A percentile compares a stretch with the other conserved stretches of the same genome.
These are phyloP conservation scores for Microplitis demolitor DNA, from an alignment of 1,140 invertebrate genomes.

Conservation along the genomic window DNA sequence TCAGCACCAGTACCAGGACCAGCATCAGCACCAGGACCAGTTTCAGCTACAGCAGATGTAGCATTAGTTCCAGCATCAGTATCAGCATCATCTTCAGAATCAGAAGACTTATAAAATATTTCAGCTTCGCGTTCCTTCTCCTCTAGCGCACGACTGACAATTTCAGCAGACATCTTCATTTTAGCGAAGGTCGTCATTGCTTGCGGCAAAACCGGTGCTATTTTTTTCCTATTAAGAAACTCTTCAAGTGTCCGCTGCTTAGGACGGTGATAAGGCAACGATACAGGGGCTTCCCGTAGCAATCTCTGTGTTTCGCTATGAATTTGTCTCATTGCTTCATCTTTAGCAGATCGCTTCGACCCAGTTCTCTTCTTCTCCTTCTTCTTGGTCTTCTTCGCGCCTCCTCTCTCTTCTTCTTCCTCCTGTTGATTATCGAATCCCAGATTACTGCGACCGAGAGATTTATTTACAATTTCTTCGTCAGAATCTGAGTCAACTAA, in stretches of 20 bases:
- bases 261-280: conserved; percentile 79
- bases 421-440: background rate
- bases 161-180: conserved; percentile 51
- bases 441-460: too few relatives aligned
- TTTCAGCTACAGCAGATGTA: too few relatives aligned
- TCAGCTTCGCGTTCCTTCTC: conserved; percentile 57
- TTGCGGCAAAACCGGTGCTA: conserved; percentile 37
- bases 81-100: conserved; percentile 49
- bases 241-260: conserved; percentile 74
- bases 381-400: background rate
- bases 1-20: background rate
- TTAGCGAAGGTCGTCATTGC: conserved; percentile 48
- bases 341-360: conserved; percentile 46
- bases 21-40: background rate
- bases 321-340: conserved; percentile 59
- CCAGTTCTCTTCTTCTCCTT: conserved; percentile 29
- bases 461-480: background rate
- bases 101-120: conserved; percentile 54
- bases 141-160: conserved; percentile 49
- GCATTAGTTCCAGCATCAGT: too few relatives aligned
- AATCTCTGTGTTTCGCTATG: conserved; percentile 69
- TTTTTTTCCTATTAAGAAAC: conserved; percentile 65
- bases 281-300: conserved; percentile 70
- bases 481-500: conserved; percentile 34
- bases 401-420: conserved; percentile 9